A percentile compares a stretch with the other conserved stretches of the same genome.
phyloP scores from a whole-genome alignment of 2,888 invertebrate genomes.

The Smittia sp. region DNA sequence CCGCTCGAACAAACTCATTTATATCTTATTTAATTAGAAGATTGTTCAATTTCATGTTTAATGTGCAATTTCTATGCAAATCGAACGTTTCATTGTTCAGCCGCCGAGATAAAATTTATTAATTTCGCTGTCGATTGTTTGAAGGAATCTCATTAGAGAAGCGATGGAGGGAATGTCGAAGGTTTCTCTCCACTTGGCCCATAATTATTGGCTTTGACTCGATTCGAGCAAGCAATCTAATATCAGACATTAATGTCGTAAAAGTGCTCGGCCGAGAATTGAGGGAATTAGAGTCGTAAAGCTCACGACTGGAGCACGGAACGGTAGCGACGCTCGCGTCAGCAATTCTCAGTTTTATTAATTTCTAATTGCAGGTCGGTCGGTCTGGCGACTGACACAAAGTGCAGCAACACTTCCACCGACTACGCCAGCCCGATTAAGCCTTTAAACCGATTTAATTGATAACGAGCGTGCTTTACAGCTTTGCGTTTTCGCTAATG shows the following conservation, averaged over 20 bases:
- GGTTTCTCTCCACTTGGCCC: not conserved
- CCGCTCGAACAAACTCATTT: conserved; percentile 19
- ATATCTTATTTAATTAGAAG: conserved; percentile 39
- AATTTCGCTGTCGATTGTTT: conserved; percentile 21
- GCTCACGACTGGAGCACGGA: not conserved
- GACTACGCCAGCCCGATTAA: not conserved
- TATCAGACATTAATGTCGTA: not conserved
- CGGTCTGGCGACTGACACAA: not conserved
- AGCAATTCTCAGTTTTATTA: not conserved
- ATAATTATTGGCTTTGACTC: not conserved
- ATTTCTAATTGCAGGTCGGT: not conserved
- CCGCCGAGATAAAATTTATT: conserved; percentile 28
- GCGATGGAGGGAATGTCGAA: conserved; percentile 8
- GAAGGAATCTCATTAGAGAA: conserved; percentile 20
- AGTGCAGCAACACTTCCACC: not conserved
- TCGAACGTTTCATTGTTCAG: conserved; percentile 30
- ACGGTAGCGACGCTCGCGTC: not conserved
- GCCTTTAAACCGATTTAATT: not conserved
- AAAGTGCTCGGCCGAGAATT: not conserved
- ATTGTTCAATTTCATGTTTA: conserved; percentile 32
- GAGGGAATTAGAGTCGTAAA: too few relatives aligned
- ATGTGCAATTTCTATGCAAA: conserved; percentile 38
- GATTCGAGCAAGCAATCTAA: not conserved
- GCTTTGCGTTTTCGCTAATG: conserved; percentile 21
- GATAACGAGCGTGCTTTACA: conserved; percentile 17